phyloP scores from a whole-genome alignment of 2,888 invertebrate species.

The Dolichopus griseipennis region DNA sequence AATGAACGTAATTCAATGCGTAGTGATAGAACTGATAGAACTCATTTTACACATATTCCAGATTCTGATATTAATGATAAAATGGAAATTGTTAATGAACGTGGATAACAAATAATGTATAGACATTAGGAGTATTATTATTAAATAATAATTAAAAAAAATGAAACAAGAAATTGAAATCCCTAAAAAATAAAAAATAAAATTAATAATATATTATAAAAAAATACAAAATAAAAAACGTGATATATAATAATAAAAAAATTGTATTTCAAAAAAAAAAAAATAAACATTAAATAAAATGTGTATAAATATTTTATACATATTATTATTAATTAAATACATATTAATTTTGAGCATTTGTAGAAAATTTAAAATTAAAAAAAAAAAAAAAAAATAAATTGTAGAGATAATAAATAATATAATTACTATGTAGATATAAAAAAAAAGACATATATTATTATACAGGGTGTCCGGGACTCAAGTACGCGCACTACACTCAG shows the following conservation, averaged over 20 bases:
- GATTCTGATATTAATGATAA: constrained; percentile 50
- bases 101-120: constrained; percentile 39
- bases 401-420: too few species aligned
- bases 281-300: background rate
- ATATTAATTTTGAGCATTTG: background rate
- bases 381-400: background rate
- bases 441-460: too few species aligned
- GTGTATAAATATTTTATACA: background rate
- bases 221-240: background rate
- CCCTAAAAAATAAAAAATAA: background rate
- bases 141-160: background rate
- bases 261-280: too few species aligned
- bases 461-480: too few species aligned
- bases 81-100: constrained; percentile 42
- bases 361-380: background rate
- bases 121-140: constrained; percentile 11
- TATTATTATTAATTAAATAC: too few species aligned
- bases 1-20: constrained; percentile 67
- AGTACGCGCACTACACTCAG: too few species aligned
- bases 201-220: background rate
- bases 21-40: constrained; percentile 54
- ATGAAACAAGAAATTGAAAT: background rate
- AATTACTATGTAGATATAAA: too few species aligned
- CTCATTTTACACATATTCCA: constrained; percentile 68
- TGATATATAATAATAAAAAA: background rate